Evolutionary conservation across 2,888 invertebrate genomes (phyloP).

Genomic region (Brachyopa scutellaris): DNA sequence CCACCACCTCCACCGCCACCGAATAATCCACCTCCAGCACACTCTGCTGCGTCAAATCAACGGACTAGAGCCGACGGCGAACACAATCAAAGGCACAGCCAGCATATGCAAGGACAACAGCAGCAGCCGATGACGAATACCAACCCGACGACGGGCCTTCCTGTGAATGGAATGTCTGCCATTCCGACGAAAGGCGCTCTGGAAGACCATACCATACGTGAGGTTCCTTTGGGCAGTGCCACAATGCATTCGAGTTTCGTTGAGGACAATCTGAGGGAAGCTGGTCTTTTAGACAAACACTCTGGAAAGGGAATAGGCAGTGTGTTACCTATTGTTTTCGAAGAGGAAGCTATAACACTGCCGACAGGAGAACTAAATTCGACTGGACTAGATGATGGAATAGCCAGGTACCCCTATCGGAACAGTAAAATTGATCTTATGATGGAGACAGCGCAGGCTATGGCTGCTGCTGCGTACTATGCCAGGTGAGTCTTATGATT

Average conservation of each 20-base stretch:
- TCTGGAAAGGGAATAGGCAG: conserved; percentile 37
- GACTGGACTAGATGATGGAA: conserved; percentile 70
- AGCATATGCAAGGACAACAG: conserved; percentile 67
- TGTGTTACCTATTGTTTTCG: conserved; percentile 75
- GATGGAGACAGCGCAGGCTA: conserved; percentile 78
- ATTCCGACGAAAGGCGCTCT: conserved; percentile 18
- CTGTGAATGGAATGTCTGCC: conserved; percentile 19
- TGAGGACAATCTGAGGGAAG: conserved; percentile 75
- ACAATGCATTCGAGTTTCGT: conserved; percentile 73
- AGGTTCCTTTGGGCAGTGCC: conserved; percentile 75
- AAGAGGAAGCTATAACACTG: conserved; percentile 73
- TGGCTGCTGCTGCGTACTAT: conserved; percentile 79
- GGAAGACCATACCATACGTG: conserved; percentile 72
- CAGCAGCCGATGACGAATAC: conserved; percentile 32
- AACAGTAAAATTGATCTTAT: conserved; percentile 79
- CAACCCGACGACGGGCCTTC: background rate
- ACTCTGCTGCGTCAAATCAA: conserved; percentile 65
- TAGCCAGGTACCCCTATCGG: conserved; percentile 77
- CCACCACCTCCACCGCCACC: conserved; percentile 73
- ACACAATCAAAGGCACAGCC: conserved; percentile 72
- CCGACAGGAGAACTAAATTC: conserved; percentile 23
- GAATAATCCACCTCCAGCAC: conserved; percentile 58
- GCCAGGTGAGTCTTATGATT: conserved; percentile 76
- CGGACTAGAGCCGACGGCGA: conserved; percentile 78
- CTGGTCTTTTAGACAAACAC: conserved; percentile 74